Percentiles rank a stretch among this genome's conserved stretches.
Evolutionary conservation across 2,888 invertebrate species (phyloP).

Genomic region (Ganaspis brasiliensis): DNA sequence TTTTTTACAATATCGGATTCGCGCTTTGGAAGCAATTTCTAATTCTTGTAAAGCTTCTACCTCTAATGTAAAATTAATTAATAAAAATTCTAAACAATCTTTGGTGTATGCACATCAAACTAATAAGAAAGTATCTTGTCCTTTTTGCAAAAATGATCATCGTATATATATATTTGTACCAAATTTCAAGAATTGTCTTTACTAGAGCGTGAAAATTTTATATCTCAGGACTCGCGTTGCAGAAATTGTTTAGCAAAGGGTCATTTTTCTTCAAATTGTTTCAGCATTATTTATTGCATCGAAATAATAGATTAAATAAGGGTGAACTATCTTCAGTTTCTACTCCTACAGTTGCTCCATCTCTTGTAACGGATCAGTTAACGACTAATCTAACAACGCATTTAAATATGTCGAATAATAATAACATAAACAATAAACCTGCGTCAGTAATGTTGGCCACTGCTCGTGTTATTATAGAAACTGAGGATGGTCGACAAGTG

Average conservation of each 20-base stretch:
- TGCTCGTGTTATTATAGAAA: background rate
- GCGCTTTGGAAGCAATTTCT: constrained; percentile 25
- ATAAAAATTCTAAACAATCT: background rate
- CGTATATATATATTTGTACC: background rate
- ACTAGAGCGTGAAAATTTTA: constrained; percentile 5
- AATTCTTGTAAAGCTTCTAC: background rate
- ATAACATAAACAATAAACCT: background rate
- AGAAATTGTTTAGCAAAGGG: constrained; percentile 33
- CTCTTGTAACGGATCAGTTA: background rate
- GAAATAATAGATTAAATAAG: background rate
- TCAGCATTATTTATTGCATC: background rate
- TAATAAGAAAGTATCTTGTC: background rate
- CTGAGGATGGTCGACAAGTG: background rate
- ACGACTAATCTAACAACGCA: background rate
- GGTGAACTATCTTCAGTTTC: background rate
- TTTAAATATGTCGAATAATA: background rate
- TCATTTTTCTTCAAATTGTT: background rate
- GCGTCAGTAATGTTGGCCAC: background rate
- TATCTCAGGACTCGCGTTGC: constrained; percentile 25
- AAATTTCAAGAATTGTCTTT: constrained; percentile 21
- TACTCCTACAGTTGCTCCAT: too few relatives aligned
- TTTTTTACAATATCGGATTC: constrained; percentile 14
- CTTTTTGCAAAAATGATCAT: constrained; percentile 33
- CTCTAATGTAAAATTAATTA: background rate
- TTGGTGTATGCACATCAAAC: background rate